Evolutionary conservation across 2,888 invertebrate species (phyloP).

Genomic region (Meta bourneti): DNA sequence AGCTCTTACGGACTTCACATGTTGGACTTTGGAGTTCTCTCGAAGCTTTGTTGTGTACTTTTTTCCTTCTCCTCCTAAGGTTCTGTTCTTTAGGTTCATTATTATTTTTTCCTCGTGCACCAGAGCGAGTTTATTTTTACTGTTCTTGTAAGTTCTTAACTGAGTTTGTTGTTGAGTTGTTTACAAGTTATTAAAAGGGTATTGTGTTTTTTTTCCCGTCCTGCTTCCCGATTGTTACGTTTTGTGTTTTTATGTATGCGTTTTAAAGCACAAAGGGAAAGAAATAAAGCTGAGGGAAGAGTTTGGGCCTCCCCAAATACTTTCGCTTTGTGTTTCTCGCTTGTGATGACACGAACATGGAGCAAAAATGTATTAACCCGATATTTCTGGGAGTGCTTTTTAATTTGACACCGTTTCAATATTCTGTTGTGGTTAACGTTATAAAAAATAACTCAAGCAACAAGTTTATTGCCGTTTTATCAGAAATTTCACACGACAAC

Average conservation of each 20-base stretch:
- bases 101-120: conserved; percentile 8
- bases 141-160: conserved; percentile 43
- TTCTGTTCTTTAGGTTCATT: conserved; percentile 15
- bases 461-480: no score
- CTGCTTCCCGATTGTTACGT: neutral
- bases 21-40: conserved; percentile 36
- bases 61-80: neutral
- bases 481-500: no score
- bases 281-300: neutral
- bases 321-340: no score
- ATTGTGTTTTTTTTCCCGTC: conserved; percentile 13
- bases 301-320: no score
- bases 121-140: conserved; percentile 18
- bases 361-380: no score
- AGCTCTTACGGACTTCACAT: conserved; percentile 65
- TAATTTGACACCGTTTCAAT: no score
- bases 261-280: neutral
- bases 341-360: no score
- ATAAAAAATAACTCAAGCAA: no score
- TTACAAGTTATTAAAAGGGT: conserved; percentile 53
- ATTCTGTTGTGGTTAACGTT: no score
- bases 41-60: conserved; percentile 1
- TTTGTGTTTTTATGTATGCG: neutral
- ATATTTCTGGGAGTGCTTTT: no score
- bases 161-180: conserved; percentile 52